Percentiles rank a stretch among this genome's conserved stretches.
Evolutionary conservation across 2,888 invertebrate genomes (phyloP).

Genomic region (Mythimna vitellina): DNA sequence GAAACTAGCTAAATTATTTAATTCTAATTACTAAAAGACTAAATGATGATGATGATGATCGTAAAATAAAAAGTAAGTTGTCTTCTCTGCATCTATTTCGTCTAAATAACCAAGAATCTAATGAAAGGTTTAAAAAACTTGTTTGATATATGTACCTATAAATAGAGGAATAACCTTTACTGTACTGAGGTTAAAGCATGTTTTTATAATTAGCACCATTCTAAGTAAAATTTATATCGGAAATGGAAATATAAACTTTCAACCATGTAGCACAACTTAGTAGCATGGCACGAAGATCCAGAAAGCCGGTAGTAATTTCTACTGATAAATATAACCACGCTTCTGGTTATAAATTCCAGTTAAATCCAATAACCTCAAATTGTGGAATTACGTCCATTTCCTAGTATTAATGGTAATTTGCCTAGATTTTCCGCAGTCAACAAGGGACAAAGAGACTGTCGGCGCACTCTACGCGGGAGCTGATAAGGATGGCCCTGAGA

Average conservation of each 20-base stretch:
- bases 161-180: not conserved
- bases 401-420: slow-evolving; percentile 42
- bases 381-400: slow-evolving; percentile 30
- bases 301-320: slow-evolving; percentile 15
- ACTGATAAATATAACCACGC: slow-evolving; percentile 1
- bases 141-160: not conserved
- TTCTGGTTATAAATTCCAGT: slow-evolving; percentile 28
- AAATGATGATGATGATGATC: not conserved
- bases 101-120: not conserved
- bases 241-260: not conserved
- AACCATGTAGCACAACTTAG: not conserved
- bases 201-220: not conserved
- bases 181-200: slow-evolving; percentile 2
- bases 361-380: slow-evolving; percentile 16
- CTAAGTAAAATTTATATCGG: not conserved
- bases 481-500: slow-evolving; percentile 57
- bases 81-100: not conserved
- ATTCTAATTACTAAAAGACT: too few relatives aligned
- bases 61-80: not conserved
- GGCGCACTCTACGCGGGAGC: slow-evolving; percentile 19
- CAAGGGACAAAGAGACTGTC: slow-evolving; percentile 53
- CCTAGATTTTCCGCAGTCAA: slow-evolving; percentile 43
- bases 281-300: not conserved
- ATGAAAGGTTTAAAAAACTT: not conserved
- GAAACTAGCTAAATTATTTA: too few relatives aligned